Percentiles rank a stretch among this genome's conserved stretches.
These are phyloP conservation scores for Siniperca undulata DNA, from an alignment of 2,797 vertebrate genomes.

Conservation along the genomic window DNA sequence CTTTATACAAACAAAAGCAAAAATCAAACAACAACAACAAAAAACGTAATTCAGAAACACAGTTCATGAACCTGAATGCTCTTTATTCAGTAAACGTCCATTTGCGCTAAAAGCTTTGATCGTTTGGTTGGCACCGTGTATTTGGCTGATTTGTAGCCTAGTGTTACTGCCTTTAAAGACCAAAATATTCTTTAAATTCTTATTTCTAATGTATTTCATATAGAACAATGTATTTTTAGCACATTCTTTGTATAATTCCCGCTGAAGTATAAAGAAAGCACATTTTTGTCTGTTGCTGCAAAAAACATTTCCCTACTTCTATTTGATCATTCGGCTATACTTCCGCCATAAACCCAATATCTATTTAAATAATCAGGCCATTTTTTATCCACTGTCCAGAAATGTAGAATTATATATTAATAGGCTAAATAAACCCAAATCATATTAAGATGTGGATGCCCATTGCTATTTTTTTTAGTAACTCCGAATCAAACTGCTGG, in stretches of 20 bases:
- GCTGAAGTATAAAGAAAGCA: neutral
- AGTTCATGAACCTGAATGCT: neutral
- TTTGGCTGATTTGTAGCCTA: neutral
- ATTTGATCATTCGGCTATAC: neutral
- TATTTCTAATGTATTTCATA: neutral
- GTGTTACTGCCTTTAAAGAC: neutral
- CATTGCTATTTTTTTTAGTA: neutral
- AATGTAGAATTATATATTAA: neutral
- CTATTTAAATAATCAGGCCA: neutral
- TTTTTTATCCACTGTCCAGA: neutral
- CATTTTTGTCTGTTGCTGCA: neutral
- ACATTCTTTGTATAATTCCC: neutral
- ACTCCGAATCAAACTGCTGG: neutral
- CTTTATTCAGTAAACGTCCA: neutral
- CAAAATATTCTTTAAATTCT: neutral
- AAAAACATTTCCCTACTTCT: neutral
- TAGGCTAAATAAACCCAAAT: neutral
- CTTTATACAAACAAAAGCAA: neutral
- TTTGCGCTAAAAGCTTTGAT: neutral
- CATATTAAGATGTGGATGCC: neutral
- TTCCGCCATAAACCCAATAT: neutral
- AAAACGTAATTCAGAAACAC: neutral
- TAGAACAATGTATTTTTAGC: neutral
- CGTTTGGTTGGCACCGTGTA: neutral
- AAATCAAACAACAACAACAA: neutral